Base-by-base conservation (phyloP, 2,888 invertebrate species). In the Argyresthia goedartella region DNA sequence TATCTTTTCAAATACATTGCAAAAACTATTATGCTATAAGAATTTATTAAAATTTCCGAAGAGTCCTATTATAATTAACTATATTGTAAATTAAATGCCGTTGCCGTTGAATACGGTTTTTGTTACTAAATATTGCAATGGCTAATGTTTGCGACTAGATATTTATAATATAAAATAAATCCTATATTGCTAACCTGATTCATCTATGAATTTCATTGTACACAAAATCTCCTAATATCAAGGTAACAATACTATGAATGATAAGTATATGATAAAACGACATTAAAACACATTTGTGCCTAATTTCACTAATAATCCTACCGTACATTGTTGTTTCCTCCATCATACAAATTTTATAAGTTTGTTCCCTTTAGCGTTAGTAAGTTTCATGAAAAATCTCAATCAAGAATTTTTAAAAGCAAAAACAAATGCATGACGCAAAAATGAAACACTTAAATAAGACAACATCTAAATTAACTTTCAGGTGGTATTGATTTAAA, bases 71-170 rank as follows among this genome's bases (percentile, higher is more conserved):
- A 45, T 7, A 25, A 46, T 46, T 25, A 25, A 46, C 25, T 25
- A 46, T 39, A 46, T 11, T 46, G 15, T 15, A 13, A 49, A 49
- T 25, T 49, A 49, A 49, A 49, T 49, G 49, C 49, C 49, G 39
- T 49, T 41, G 41, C 42, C 49, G 16, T 49, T 9, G 10, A 16
- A n/a, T 41, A 49, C 42, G 49, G 49, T 43, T 50, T 70, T 72
- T 25, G 25, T 25, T 69, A 70, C 71, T 71, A 67, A 67, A 74
- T 81, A 84, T 82, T 86, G 82, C 81, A 82, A 86, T 86, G 85
- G 86, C 86, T 79, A 76, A 76, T 76, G 76, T 73, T 81, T 81
- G 69, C 84, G 86, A 86, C 86, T 86, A 86, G 86, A 86, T 76
- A 67, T 75, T 47, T 42, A 43, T 68, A 79, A 49, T 42, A 43